Evolutionary conservation across 35 echinoderm and acorn worm species (phyloP).

Genomic region (Hemicentrotus pulcherrimus): DNA sequence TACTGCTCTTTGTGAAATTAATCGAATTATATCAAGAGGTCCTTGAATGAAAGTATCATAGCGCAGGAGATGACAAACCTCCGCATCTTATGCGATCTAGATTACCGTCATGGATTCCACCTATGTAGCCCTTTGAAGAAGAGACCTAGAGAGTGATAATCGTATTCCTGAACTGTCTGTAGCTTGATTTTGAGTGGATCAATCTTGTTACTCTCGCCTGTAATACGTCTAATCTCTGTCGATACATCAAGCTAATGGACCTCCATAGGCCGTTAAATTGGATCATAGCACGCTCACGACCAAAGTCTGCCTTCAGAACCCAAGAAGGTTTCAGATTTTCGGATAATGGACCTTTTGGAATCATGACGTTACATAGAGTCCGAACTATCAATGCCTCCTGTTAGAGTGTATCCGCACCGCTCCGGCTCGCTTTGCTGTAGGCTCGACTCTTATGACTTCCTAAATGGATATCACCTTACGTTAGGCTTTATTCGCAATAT

Average conservation of each 20-base stretch:
- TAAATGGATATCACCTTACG: constrained; percentile 4
- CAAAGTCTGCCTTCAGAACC: neutral
- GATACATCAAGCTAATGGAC: constrained; percentile 17
- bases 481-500: constrained; percentile 13
- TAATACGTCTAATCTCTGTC: neutral
- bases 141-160: neutral
- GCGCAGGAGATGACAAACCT: neutral
- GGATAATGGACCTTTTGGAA: neutral
- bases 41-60: neutral
- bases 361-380: neutral
- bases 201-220: neutral
- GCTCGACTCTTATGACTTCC: constrained; percentile 9
- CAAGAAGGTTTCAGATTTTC: neutral
- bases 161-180: neutral
- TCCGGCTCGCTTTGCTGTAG: neutral
- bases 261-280: neutral
- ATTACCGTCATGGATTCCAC: neutral
- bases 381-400: neutral
- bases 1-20: neutral
- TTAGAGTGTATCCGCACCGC: neutral
- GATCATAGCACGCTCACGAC: neutral
- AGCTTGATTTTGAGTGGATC: neutral
- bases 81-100: neutral
- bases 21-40: neutral
- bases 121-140: neutral